Base-by-base conservation (phyloP, 2,888 invertebrate genomes). In the Suillia variegata region DNA sequence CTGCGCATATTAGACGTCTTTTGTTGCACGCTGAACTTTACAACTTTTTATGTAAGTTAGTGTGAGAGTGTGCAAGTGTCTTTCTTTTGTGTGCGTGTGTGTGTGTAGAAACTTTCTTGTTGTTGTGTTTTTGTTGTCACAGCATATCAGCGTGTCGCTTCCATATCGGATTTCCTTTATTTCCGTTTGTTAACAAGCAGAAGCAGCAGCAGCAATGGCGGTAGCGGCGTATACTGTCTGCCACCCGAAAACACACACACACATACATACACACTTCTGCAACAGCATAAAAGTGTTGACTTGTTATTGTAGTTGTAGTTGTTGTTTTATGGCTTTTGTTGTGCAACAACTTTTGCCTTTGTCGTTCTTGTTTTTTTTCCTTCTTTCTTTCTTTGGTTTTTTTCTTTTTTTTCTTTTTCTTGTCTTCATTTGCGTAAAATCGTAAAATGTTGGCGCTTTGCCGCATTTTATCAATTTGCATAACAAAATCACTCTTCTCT, bases 161-260 rank as follows among this genome's bases (percentile, higher is more conserved):
- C 18, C 20, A 13, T 45, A 45, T 45, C 45, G 45, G 45, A 45
- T 45, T 45, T 45, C 45, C 45, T 45, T 45, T 13, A 45, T 45
- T 45, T 45, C 45, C 45, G 45, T 45, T 45, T 17, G 18, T 45
- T 18, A 45, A 20, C 45, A 20, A 20, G 45, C 18, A 18, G n/a
- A n/a, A n/a, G n/a, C n/a, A n/a, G n/a, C n/a, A n/a, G n/a, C n/a
- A n/a, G n/a, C n/a, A n/a, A n/a, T n/a, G 38, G 15, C n/a, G 6
- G 26, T 26, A 6, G 26, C 10, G n/a, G n/a, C n/a, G n/a, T n/a
- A n/a, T 38, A n/a, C 38, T 38, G 13, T n/a, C n/a, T 38, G 38
- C 38, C 3, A 38, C 38, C 38, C 45, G 13, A 45, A 17, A 45
- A 13, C 13, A 18, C 10, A 13, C 38, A n/a, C 38, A 5, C 4